A percentile compares a stretch with the other conserved stretches of the same genome.
Conservation (phyloP, 2,888 invertebrate species). For the Synergus japonicus region DNA sequence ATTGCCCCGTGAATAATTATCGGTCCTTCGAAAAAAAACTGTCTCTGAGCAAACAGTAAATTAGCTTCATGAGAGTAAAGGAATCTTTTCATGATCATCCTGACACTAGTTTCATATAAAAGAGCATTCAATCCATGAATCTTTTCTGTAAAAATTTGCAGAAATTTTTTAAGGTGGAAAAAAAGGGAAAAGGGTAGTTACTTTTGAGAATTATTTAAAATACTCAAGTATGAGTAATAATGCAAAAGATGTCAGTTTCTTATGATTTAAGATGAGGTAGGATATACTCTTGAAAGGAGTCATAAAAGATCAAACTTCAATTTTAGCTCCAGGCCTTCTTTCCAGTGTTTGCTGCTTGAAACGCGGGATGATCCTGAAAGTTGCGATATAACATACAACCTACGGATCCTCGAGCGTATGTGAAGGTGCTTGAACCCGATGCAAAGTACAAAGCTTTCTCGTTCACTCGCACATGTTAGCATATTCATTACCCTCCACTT, state of each 20-base stretch:
- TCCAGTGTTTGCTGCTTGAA: conserved; percentile 29
- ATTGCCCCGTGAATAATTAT: conserved; percentile 25
- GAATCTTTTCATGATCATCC: not conserved
- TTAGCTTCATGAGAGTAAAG: not conserved
- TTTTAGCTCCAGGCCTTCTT: conserved; percentile 28
- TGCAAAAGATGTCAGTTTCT: conserved; percentile 19
- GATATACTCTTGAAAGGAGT: conserved; percentile 27
- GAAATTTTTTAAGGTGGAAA: not conserved
- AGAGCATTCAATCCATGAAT: too few relatives aligned
- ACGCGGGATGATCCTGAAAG: conserved; percentile 39
- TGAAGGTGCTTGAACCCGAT: conserved; percentile 68
- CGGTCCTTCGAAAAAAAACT: not conserved
- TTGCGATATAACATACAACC: conserved; percentile 31
- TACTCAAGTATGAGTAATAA: not conserved
- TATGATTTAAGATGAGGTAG: conserved; percentile 37
- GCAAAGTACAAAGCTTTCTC: conserved; percentile 71
- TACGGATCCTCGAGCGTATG: conserved; percentile 38
- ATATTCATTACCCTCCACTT: conserved; percentile 75
- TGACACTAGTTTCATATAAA: not conserved
- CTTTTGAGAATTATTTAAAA: not conserved
- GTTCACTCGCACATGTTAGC: conserved; percentile 73
- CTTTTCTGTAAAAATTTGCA: too few relatives aligned
- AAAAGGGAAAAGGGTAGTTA: not conserved
- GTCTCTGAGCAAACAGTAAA: conserved; percentile 23
- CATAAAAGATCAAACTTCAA: conserved; percentile 38